These are phyloP conservation scores for Linnaemya vulpina DNA, from an alignment of 2,888 invertebrate species.

Conservation along the genomic window DNA sequence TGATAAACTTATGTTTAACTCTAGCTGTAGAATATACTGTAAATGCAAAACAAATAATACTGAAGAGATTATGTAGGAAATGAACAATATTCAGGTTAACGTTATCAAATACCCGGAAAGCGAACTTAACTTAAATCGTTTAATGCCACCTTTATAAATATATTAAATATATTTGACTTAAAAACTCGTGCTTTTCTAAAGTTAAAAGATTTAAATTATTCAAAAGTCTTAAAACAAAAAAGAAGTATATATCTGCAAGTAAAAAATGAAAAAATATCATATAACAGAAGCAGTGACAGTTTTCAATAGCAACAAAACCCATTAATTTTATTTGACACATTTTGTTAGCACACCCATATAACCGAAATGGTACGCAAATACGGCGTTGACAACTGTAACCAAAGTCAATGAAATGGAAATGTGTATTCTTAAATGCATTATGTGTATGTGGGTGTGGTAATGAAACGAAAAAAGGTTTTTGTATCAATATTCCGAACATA, in stretches of 20 bases:
- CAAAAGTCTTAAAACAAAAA: neutral
- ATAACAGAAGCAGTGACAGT: slow-evolving; percentile 3
- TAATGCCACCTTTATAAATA: neutral
- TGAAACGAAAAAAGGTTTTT: neutral
- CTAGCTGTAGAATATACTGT: no score
- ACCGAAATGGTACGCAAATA: slow-evolving; percentile 2
- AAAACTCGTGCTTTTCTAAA: no score
- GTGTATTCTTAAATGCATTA: neutral
- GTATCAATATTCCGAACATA: slow-evolving; percentile 1
- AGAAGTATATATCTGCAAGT: no score
- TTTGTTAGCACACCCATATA: slow-evolving; percentile 50
- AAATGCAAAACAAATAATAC: no score
- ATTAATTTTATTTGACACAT: slow-evolving; percentile 63
- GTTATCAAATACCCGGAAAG: neutral
- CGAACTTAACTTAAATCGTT: neutral
- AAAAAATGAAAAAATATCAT: slow-evolving; percentile 4
- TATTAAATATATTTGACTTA: neutral
- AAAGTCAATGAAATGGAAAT: slow-evolving; percentile 34
- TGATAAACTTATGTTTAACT: no score
- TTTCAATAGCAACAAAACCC: slow-evolving; percentile 12
- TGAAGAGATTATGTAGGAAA: neutral
- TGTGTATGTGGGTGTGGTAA: neutral
- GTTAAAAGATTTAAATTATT: neutral
- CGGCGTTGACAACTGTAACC: slow-evolving; percentile 28
- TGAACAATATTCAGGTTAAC: neutral